Base-by-base conservation (phyloP, 2,888 invertebrate species). In the Sclerodermus sp. region DNA sequence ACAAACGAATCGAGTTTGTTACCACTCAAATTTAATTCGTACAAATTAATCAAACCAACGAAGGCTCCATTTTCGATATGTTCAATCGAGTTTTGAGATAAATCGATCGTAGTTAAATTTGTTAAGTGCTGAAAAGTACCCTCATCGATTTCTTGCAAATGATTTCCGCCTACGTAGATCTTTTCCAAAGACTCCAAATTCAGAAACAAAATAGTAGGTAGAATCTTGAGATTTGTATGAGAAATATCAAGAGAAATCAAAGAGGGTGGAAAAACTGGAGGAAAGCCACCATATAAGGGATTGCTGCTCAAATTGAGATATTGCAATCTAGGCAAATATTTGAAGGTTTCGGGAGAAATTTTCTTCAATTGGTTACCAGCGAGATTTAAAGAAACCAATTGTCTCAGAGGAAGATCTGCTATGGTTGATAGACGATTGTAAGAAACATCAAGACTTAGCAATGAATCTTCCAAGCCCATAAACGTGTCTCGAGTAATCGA, bases 1-100 rank as follows among this genome's bases (percentile, higher is more conserved):
- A 89, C 88, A 76, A 93, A 91, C 0, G 89, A 87, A 32, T 83
- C 87, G 58, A 93, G 74, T 68, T 88, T 87, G 76, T 95, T 94
- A 1, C 89, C 88, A 64, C 84, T 85, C 5, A 94, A 74, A 57
- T 86, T 85, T 45, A 94, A 78, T 46, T 84, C 83, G 71, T 86
- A 85, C 36, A 95, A 83, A 51, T 87, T 86, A 81, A 88, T 87
- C 1, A 91, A 83, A 61, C 90, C 89, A 0, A 88, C 86, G 74
- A 93, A 93, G 1, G 91, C 86, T 0, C 87, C 86, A 15, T 87
- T 86, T 47, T 87, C 83, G 44, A 93, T 87, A 45, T 85, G 88
- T 14, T 84, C 84, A 32, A 95, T 89, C 45, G 85, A 85, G 74
- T 94, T 94, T 58, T 85, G 84, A 0, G 91, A 90, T 42, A 95